Evolutionary conservation across 2,113 vertebrate genomes (phyloP).

Genomic region (Megatriorchis doriae): DNA sequence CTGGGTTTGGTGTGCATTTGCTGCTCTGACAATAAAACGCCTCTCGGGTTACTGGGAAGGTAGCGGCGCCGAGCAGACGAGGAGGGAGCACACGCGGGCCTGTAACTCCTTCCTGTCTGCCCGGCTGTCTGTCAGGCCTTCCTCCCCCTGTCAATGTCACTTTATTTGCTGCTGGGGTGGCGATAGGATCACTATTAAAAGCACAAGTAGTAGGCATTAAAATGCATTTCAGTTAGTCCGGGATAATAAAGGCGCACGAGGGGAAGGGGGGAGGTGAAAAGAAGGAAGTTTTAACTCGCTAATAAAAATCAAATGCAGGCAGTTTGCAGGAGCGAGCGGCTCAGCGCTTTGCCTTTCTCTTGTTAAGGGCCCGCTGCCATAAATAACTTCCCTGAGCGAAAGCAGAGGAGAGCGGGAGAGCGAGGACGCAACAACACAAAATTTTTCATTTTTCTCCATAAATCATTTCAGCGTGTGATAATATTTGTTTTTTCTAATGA

Average conservation of each 20-base stretch:
- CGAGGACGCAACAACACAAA: constrained; percentile 79
- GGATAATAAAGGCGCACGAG: constrained; percentile 73
- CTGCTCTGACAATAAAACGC: constrained; percentile 14
- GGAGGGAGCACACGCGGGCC: neutral
- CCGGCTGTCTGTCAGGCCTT: constrained; percentile 37
- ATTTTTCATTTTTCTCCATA: constrained; percentile 89
- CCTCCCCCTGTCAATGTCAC: constrained; percentile 25
- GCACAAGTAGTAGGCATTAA: constrained; percentile 73
- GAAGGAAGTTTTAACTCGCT: constrained; percentile 84
- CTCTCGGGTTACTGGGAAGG: constrained; percentile 49
- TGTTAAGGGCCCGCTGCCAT: constrained; percentile 80
- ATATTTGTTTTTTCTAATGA: constrained; percentile 94
- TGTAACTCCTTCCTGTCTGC: constrained; percentile 60
- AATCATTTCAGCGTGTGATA: constrained; percentile 90
- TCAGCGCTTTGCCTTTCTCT: constrained; percentile 77
- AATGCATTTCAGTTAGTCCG: constrained; percentile 74
- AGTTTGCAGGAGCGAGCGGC: constrained; percentile 80
- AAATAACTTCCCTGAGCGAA: constrained; percentile 82
- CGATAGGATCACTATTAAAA: constrained; percentile 60
- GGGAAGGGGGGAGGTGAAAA: constrained; percentile 68
- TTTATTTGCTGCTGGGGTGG: constrained; percentile 48
- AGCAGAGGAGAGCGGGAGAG: constrained; percentile 72
- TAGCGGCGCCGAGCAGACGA: constrained; percentile 33
- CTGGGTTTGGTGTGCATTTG: neutral
- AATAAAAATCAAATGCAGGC: constrained; percentile 85